A percentile compares a stretch with the other conserved stretches of the same genome.
phyloP scores from a whole-genome alignment of 2,113 vertebrate genomes.

The Ellobius talpinus region DNA sequence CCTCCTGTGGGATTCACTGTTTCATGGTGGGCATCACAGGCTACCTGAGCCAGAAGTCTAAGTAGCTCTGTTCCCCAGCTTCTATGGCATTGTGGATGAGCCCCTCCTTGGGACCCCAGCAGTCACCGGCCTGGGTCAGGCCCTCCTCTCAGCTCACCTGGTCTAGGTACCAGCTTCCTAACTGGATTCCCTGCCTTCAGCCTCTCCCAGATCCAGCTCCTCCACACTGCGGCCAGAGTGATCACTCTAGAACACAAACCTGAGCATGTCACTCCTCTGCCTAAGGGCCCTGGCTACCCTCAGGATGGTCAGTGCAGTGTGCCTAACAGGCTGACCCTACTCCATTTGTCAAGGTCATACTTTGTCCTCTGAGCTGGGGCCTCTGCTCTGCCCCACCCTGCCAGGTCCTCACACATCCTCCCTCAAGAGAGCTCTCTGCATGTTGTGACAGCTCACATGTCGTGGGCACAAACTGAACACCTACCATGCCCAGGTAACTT shows the following conservation, averaged over 20 bases:
- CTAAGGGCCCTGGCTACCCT: not conserved
- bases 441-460: not conserved
- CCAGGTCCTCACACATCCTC: not conserved
- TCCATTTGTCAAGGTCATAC: not conserved
- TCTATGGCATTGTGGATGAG: constrained; percentile 1
- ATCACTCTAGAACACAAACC: constrained; percentile 74
- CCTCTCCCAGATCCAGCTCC: constrained; percentile 75
- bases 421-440: not conserved
- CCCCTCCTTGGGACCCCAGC: constrained; percentile 58
- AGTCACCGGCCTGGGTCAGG: constrained; percentile 27
- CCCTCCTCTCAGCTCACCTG: constrained; percentile 72
- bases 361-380: constrained; percentile 13
- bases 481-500: not conserved
- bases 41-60: not conserved
- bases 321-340: not conserved
- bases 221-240: constrained; percentile 72
- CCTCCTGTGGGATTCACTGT: constrained; percentile 6
- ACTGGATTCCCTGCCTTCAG: constrained; percentile 79
- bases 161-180: constrained; percentile 66
- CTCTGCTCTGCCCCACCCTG: not conserved
- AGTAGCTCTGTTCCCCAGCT: not conserved
- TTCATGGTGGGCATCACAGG: not conserved
- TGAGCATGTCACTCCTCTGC: constrained; percentile 36
- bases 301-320: not conserved
- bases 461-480: not conserved